Conservation (phyloP, 2,797 vertebrate genomes). For the Chromis chromis region DNA sequence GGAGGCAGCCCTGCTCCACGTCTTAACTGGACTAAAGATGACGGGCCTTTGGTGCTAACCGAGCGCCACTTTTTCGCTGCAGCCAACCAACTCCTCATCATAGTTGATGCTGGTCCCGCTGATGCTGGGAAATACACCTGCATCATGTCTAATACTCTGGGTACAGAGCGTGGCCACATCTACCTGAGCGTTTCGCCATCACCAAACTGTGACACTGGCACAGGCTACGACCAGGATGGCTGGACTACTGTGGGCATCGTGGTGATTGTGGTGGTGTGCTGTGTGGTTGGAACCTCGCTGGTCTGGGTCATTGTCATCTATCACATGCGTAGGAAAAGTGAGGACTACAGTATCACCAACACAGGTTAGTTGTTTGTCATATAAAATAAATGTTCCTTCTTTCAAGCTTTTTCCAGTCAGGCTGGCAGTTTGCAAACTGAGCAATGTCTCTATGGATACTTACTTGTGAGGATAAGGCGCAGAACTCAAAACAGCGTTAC, state of each 20-base stretch:
- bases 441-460: background rate
- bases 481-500: background rate
- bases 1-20: slow-evolving; percentile 94
- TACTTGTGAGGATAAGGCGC: slow-evolving; percentile 1
- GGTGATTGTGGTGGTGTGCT: slow-evolving; percentile 98
- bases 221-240: slow-evolving; percentile 86
- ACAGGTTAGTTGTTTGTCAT: slow-evolving; percentile 86
- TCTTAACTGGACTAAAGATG: slow-evolving; percentile 98
- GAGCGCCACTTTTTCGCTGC: slow-evolving; percentile 98
- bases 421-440: background rate
- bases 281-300: slow-evolving; percentile 97
- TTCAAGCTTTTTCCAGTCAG: background rate
- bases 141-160: slow-evolving; percentile 96
- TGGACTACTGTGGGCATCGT: slow-evolving; percentile 98
- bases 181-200: slow-evolving; percentile 91
- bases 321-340: slow-evolving; percentile 94
- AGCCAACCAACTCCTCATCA: slow-evolving; percentile 95
- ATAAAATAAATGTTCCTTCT: background rate
- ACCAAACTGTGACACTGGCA: slow-evolving; percentile 91
- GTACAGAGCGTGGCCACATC: slow-evolving; percentile 93
- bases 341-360: slow-evolving; percentile 98
- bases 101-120: slow-evolving; percentile 91
- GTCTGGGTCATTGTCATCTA: slow-evolving; percentile 99
- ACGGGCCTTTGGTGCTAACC: slow-evolving; percentile 90
- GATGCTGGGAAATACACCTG: slow-evolving; percentile 97